These are phyloP conservation scores for Gibbula magus DNA, from an alignment of 2,888 invertebrate genomes.

Conservation along the genomic window DNA sequence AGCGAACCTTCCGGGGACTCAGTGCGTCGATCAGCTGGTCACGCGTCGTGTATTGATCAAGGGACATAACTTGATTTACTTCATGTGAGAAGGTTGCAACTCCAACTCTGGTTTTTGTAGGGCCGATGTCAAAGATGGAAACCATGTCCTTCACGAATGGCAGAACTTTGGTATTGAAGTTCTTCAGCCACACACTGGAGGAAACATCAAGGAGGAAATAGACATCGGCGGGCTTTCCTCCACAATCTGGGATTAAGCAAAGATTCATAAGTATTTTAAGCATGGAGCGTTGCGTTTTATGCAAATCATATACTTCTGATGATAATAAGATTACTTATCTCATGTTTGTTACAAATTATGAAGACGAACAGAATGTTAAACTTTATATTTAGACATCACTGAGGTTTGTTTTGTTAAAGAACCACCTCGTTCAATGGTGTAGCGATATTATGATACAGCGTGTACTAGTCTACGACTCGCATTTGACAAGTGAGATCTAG, in stretches of 20 bases:
- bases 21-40: conserved; percentile 22
- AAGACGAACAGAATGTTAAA: too few species aligned
- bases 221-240: conserved; percentile 35
- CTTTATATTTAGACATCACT: too few species aligned
- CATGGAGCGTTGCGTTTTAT: too few species aligned
- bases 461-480: too few species aligned
- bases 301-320: too few species aligned
- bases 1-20: not conserved
- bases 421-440: too few species aligned
- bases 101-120: conserved; percentile 25
- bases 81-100: conserved; percentile 26
- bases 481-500: too few species aligned
- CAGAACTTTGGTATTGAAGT: conserved; percentile 42
- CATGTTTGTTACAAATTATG: too few species aligned
- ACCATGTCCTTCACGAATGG: conserved; percentile 33
- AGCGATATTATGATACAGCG: too few species aligned
- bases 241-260: conserved; percentile 26
- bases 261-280: not conserved
- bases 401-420: too few species aligned
- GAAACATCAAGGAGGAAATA: conserved; percentile 48
- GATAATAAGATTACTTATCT: too few species aligned
- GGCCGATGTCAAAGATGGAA: conserved; percentile 28
- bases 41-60: conserved; percentile 34
- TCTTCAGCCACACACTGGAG: conserved; percentile 40
- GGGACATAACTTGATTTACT: conserved; percentile 34